Base-by-base conservation (phyloP, 2,888 invertebrate genomes). In the Yponomeuta cagnagella region DNA sequence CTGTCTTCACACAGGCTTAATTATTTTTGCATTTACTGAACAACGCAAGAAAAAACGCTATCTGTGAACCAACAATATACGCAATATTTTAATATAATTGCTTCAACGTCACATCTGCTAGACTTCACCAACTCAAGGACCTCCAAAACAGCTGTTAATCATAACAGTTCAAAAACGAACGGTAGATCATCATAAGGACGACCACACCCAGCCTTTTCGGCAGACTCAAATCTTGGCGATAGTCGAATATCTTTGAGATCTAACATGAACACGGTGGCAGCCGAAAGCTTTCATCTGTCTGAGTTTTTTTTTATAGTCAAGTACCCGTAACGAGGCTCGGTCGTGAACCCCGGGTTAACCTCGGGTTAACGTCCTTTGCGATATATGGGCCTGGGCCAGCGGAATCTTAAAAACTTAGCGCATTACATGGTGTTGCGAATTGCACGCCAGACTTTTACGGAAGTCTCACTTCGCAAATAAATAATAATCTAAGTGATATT, bases 331-430 rank as follows among this genome's bases (percentile, higher is more conserved):
- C 85, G 86, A 70, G 69, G 48, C 64, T 23, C 68, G 72, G 86
- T 87, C 89, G 76, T 85, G 88, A 88, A 87, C 88, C 80, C 81
- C 77, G 79, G 81, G 78, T 72, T 68, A 66, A 71, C 15, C 67
- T 58, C 69, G 63, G 86, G 82, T 85, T 83, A 79, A 79, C 77
- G 84, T 78, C 80, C 86, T 58, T 58, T 58, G 31, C 68, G 43
- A 23, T 43, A 68, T 43, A 31, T 68, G n/a, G 48, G 48, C 43
- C 52, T 58, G 52, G 52, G 52, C 15, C 52, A 15, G 52, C 52
- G 15, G 52, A 58, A 58, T 58, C 15, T 58, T 58, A 58, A 58
- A 58, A 12, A 58, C 52, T 58, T 58, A 15, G 52, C 52, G 3
- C 52, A 1, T 58, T 15, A 58, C 52, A 58, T 58, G 52, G 52